Evolutionary conservation across 2,888 invertebrate species (phyloP).

Genomic region (Spodoptera littoralis): DNA sequence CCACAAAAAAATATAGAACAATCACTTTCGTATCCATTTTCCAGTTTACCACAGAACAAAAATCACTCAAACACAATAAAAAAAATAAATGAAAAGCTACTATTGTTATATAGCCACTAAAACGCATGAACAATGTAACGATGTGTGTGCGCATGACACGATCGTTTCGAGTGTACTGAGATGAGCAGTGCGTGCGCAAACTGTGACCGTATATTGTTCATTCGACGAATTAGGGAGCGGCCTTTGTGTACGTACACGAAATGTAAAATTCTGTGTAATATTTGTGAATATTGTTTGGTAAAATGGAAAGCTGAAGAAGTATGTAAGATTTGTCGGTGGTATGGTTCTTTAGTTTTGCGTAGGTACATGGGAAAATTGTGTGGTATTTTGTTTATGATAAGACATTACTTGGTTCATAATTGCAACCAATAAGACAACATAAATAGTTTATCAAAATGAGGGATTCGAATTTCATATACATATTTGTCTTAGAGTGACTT

Average conservation of each 20-base stretch:
- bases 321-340: no score
- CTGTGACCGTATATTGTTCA: slow-evolving; percentile 30
- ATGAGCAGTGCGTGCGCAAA: slow-evolving; percentile 52
- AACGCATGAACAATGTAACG: slow-evolving; percentile 27
- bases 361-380: no score
- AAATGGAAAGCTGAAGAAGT: no score
- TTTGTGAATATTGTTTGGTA: slow-evolving; percentile 20
- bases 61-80: slow-evolving; percentile 21
- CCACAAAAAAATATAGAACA: slow-evolving; percentile 33
- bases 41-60: slow-evolving; percentile 8
- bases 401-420: no score
- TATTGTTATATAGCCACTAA: slow-evolving; percentile 43
- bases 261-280: slow-evolving; percentile 6
- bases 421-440: no score
- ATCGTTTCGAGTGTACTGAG: slow-evolving; percentile 53
- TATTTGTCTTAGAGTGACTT: no score
- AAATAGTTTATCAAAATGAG: no score
- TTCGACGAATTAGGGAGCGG: slow-evolving; percentile 42
- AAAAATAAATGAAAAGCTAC: slow-evolving; percentile 15
- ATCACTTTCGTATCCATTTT: slow-evolving; percentile 54
- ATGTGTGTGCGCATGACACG: slow-evolving; percentile 56
- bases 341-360: no score
- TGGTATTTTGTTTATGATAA: no score
- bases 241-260: slow-evolving; percentile 15
- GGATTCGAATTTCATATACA: no score